Evolutionary conservation across 1,140 invertebrate genomes (phyloP).

Genomic region (Harpegnathos saltator): DNA sequence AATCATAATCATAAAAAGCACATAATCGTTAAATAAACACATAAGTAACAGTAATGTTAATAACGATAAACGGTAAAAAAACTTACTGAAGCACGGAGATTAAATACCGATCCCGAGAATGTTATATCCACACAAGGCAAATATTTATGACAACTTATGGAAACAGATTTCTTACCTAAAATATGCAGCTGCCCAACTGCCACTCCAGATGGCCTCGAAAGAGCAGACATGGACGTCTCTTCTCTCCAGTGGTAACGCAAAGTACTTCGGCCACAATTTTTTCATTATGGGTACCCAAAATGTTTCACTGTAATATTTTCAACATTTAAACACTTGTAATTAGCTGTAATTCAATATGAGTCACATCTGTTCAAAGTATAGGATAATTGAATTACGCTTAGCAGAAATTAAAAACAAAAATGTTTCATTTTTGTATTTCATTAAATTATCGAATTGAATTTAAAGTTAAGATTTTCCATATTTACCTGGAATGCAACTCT

Average conservation of each 20-base stretch:
- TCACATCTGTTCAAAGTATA: not conserved
- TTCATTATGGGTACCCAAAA: slow-evolving; percentile 93
- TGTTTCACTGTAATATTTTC: slow-evolving; percentile 83
- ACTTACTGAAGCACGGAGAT: not conserved
- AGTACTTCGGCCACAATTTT: slow-evolving; percentile 92
- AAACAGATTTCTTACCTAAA: slow-evolving; percentile 84
- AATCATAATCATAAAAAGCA: too few species aligned
- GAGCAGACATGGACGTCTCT: slow-evolving; percentile 93
- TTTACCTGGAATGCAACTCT: slow-evolving; percentile 91
- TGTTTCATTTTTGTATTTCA: too few species aligned
- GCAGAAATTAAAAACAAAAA: slow-evolving; percentile 1
- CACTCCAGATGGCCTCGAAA: slow-evolving; percentile 91
- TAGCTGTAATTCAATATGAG: not conserved
- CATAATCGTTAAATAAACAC: too few species aligned
- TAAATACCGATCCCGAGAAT: not conserved
- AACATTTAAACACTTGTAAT: slow-evolving; percentile 11
- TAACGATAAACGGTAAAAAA: too few species aligned
- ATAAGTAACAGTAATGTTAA: too few species aligned
- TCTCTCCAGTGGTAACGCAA: slow-evolving; percentile 90
- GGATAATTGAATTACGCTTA: not conserved
- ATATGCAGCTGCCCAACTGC: slow-evolving; percentile 91
- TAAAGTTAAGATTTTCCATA: slow-evolving; percentile 2
- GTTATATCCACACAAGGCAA: not conserved
- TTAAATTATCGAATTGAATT: not conserved
- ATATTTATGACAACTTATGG: not conserved